A percentile compares a stretch with the other conserved stretches of the same genome.
Evolutionary conservation across 1,140 invertebrate species (phyloP).

Genomic region (Tribolium castaneum): DNA sequence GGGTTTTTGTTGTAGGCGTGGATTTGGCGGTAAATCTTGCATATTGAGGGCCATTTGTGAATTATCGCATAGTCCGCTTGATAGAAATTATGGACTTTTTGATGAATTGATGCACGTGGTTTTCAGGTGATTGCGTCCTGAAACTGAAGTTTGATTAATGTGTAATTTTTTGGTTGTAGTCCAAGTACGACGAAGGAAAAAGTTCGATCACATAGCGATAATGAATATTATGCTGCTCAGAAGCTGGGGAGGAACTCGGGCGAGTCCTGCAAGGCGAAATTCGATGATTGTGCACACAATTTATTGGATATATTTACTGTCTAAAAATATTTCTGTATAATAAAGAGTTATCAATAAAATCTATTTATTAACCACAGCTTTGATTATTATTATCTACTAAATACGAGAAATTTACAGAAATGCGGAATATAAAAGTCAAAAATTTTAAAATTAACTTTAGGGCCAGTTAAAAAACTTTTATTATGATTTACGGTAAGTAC

Average conservation of each 20-base stretch:
- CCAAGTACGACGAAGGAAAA: slow-evolving; percentile 73
- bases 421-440: no score
- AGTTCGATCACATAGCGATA: slow-evolving; percentile 71
- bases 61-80: slow-evolving; percentile 75
- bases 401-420: no score
- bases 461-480: no score
- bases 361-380: no score
- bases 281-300: slow-evolving; percentile 69
- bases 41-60: slow-evolving; percentile 80
- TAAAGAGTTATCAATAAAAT: neutral
- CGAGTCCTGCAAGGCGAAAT: slow-evolving; percentile 65
- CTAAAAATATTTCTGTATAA: neutral
- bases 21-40: slow-evolving; percentile 70
- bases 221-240: slow-evolving; percentile 77
- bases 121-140: slow-evolving; percentile 70
- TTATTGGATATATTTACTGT: slow-evolving; percentile 72
- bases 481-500: no score
- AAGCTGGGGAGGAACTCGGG: slow-evolving; percentile 68
- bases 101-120: slow-evolving; percentile 77
- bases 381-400: no score
- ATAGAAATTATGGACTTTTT: slow-evolving; percentile 71
- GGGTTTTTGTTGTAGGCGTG: slow-evolving; percentile 32
- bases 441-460: no score
- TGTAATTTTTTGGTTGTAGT: slow-evolving; percentile 57
- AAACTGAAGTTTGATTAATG: neutral